Conservation (phyloP, 2,113 vertebrate species). For the Amphiprion ocellaris region DNA sequence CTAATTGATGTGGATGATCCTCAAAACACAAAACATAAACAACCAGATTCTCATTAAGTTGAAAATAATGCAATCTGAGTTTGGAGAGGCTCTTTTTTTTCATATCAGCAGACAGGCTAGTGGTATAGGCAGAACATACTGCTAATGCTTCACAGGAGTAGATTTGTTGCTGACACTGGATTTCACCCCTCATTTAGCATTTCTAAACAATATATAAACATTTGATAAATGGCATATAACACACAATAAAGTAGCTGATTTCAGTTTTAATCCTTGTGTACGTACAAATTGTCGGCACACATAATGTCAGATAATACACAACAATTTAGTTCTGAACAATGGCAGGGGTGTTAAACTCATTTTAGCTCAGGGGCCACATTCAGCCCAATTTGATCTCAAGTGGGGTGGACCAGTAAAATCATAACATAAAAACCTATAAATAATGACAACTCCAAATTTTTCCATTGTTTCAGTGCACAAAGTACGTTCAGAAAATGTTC, state of each 20-base stretch:
- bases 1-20: slow-evolving; percentile 74
- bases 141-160: not conserved
- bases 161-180: not conserved
- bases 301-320: no score
- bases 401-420: no score
- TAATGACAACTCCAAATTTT: no score
- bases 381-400: no score
- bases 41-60: slow-evolving; percentile 69
- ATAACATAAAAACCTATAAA: no score
- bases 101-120: not conserved
- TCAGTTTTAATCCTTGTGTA: not conserved
- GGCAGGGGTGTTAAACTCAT: no score
- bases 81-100: not conserved
- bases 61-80: slow-evolving; percentile 41
- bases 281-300: no score
- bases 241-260: not conserved
- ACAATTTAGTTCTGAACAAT: no score
- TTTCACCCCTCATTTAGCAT: not conserved
- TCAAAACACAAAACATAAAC: slow-evolving; percentile 76
- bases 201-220: not conserved
- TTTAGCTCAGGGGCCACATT: no score
- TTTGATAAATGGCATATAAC: not conserved
- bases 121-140: not conserved
- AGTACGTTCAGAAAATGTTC: no score
- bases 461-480: no score